Conservation (phyloP, 2,113 vertebrate genomes). For the Salvelinus alpinus region DNA sequence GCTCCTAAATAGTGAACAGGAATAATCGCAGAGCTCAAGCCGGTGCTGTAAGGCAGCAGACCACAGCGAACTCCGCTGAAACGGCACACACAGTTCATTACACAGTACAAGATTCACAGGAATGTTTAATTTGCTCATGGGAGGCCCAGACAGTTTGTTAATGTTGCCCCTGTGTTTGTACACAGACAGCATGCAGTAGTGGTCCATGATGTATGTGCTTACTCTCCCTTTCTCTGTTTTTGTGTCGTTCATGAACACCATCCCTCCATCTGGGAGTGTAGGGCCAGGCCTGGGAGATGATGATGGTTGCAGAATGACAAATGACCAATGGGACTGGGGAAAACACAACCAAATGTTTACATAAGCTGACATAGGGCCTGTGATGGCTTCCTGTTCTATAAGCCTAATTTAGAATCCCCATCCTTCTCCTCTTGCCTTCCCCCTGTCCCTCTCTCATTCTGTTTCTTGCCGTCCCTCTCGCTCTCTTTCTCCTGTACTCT, state of each 20-base stretch:
- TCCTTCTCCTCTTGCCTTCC: neutral
- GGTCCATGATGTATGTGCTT: neutral
- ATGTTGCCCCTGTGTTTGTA: conserved; percentile 22
- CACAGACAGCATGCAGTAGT: neutral
- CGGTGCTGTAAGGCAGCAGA: neutral
- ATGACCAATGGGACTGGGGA: conserved; percentile 17
- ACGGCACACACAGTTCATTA: conserved; percentile 14
- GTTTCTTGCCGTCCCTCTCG: too few species aligned
- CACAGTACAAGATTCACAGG: too few species aligned
- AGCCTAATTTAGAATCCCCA: neutral
- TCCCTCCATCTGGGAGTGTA: neutral
- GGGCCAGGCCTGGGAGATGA: neutral
- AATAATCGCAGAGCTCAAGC: conserved; percentile 8
- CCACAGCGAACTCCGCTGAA: neutral
- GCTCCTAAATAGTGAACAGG: conserved; percentile 10
- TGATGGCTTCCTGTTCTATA: conserved; percentile 27
- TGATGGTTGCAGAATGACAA: conserved; percentile 20
- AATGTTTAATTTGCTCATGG: conserved; percentile 18
- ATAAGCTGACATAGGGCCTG: conserved; percentile 16
- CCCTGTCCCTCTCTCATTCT: neutral
- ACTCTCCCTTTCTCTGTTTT: neutral
- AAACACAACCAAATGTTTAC: conserved; percentile 35
- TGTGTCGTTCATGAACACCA: neutral
- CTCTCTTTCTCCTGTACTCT: too few species aligned
- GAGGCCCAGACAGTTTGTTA: neutral